phyloP scores from a whole-genome alignment of 1,140 invertebrate species.

The Archegozetes longisetosus region DNA sequence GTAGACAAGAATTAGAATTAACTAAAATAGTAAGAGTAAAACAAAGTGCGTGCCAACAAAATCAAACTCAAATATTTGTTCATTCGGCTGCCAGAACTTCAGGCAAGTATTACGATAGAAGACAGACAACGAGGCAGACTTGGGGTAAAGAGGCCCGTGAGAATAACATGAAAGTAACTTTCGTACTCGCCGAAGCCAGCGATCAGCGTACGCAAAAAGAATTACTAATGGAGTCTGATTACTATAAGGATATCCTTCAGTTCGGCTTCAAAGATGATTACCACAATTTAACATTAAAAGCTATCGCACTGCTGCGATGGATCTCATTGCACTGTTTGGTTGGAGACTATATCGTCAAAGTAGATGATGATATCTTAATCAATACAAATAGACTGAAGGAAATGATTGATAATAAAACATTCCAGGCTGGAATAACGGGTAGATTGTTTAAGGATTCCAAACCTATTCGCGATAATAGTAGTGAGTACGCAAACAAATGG shows the following conservation, averaged over 20 bases:
- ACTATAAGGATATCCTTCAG: conserved; percentile 22
- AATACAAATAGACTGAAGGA: not conserved
- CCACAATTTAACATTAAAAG: conserved; percentile 19
- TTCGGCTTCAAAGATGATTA: conserved; percentile 21
- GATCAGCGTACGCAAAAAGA: not conserved
- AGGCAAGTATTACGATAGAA: conserved; percentile 3
- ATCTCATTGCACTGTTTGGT: conserved; percentile 18
- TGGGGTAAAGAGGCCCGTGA: conserved; percentile 1
- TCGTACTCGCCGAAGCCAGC: not conserved
- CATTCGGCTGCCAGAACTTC: not conserved
- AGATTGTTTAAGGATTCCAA: not conserved
- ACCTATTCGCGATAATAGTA: not conserved
- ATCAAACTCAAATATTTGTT: conserved; percentile 6
- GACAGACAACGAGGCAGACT: not conserved
- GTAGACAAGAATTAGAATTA: not conserved
- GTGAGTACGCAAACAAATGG: not conserved
- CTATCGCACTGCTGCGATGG: conserved; percentile 19
- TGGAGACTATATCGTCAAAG: conserved; percentile 20
- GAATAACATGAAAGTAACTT: not conserved
- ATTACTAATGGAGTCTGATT: not conserved
- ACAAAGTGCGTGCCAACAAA: not conserved
- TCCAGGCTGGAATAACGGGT: not conserved
- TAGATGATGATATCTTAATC: conserved; percentile 11
- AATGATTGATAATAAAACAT: not conserved
- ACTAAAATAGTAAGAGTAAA: not conserved